These are phyloP conservation scores for Fabriciana adippe DNA, from an alignment of 2,888 invertebrate genomes.

Conservation along the genomic window DNA sequence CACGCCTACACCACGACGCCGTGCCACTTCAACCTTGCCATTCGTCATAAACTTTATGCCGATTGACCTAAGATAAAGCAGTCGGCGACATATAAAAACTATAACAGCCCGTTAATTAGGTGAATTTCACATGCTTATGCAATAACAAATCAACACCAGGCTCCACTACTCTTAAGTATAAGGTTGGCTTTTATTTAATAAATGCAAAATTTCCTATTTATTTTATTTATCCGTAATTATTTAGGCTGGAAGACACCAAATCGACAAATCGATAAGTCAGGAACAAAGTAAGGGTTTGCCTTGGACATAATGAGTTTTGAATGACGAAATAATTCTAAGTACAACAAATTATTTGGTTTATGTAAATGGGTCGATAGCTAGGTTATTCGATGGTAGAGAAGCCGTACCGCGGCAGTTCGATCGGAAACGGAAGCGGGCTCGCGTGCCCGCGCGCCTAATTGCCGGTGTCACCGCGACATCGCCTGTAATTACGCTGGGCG, in stretches of 20 bases:
- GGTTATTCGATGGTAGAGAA: constrained; percentile 46
- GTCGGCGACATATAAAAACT: constrained; percentile 9
- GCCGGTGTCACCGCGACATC: constrained; percentile 63
- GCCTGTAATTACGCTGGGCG: constrained; percentile 48
- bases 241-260: not conserved
- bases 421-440: constrained; percentile 76
- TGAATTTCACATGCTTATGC: not conserved
- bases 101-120: constrained; percentile 14
- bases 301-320: constrained; percentile 11
- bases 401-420: constrained; percentile 60
- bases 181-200: not conserved
- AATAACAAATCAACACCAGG: not conserved
- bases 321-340: constrained; percentile 15
- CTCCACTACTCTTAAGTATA: not conserved
- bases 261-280: not conserved
- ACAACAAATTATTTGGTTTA: constrained; percentile 16
- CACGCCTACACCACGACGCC: constrained; percentile 58
- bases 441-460: constrained; percentile 65
- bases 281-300: not conserved
- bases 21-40: constrained; percentile 39
- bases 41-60: constrained; percentile 45
- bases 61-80: constrained; percentile 36
- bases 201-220: no score
- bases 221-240: no score
- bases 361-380: constrained; percentile 40